These are phyloP conservation scores for Cirrhinus molitorella DNA, from an alignment of 2,797 vertebrate species.

Conservation along the genomic window DNA sequence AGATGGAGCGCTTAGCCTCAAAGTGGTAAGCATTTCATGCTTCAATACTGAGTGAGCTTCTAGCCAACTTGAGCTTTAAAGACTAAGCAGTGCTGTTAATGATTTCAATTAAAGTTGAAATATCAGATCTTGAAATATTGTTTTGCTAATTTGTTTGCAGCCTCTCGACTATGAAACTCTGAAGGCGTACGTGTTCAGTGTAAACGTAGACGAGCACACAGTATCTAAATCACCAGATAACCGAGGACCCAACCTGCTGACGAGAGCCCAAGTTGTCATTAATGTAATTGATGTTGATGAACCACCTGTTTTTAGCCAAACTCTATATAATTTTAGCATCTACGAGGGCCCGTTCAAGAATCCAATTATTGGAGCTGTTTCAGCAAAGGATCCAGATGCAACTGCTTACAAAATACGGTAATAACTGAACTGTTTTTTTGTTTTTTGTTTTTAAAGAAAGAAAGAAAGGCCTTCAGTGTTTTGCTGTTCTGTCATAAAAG, in stretches of 20 bases:
- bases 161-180: conserved; percentile 86
- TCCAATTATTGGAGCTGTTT: conserved; percentile 77
- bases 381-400: conserved; percentile 85
- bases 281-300: conserved; percentile 89
- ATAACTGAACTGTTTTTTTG: neutral
- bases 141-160: conserved; percentile 68
- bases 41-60: neutral
- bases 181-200: conserved; percentile 77
- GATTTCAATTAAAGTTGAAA: neutral
- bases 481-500: neutral
- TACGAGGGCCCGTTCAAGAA: conserved; percentile 76
- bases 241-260: conserved; percentile 56
- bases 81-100: neutral
- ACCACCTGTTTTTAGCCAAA: conserved; percentile 83
- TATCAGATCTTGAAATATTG: neutral
- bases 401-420: conserved; percentile 82
- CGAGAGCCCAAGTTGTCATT: conserved; percentile 79
- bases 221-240: conserved; percentile 74
- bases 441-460: neutral
- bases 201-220: conserved; percentile 83
- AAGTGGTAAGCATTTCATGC: conserved; percentile 77
- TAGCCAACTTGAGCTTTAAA: neutral
- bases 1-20: conserved; percentile 86
- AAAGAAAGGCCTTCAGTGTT: neutral
- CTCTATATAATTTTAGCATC: conserved; percentile 83